These are phyloP conservation scores for Coelogynopora nodosa DNA, from an alignment of 2,888 invertebrate species.

Conservation along the genomic window DNA sequence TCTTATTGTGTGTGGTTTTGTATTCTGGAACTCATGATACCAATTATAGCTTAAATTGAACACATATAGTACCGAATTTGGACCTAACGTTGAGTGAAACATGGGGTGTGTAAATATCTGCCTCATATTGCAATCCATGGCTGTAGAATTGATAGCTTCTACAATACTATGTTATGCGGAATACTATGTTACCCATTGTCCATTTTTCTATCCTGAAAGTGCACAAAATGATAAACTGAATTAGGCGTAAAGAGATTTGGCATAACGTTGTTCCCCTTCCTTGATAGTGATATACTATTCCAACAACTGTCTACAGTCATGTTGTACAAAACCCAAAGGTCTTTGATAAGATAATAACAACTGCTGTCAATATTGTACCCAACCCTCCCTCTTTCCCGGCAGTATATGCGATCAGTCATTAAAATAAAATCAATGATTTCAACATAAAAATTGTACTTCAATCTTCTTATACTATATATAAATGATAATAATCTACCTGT, in stretches of 20 bases:
- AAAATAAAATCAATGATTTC: slow-evolving; percentile 3
- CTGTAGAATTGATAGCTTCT: slow-evolving; percentile 26
- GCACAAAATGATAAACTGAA: neutral
- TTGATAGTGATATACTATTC: neutral
- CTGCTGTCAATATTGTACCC: slow-evolving; percentile 6
- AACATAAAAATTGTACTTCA: slow-evolving; percentile 13
- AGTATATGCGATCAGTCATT: neutral
- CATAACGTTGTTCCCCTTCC: neutral
- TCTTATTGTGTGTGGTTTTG: neutral
- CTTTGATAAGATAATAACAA: slow-evolving; percentile 7
- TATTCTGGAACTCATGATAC: neutral
- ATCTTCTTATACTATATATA: neutral
- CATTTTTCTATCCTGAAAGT: too few relatives aligned
- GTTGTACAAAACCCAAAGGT: neutral
- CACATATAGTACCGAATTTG: too few relatives aligned
- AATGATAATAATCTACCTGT: neutral
- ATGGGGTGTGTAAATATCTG: too few relatives aligned
- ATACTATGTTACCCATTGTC: too few relatives aligned
- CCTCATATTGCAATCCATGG: neutral
- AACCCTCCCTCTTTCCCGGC: neutral
- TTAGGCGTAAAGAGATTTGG: neutral
- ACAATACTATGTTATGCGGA: too few relatives aligned
- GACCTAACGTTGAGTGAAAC: too few relatives aligned
- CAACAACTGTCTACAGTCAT: neutral
- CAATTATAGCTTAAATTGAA: too few relatives aligned